These are phyloP conservation scores for Yasuhikotakia modesta DNA, from an alignment of 2,797 vertebrate genomes.

Conservation along the genomic window DNA sequence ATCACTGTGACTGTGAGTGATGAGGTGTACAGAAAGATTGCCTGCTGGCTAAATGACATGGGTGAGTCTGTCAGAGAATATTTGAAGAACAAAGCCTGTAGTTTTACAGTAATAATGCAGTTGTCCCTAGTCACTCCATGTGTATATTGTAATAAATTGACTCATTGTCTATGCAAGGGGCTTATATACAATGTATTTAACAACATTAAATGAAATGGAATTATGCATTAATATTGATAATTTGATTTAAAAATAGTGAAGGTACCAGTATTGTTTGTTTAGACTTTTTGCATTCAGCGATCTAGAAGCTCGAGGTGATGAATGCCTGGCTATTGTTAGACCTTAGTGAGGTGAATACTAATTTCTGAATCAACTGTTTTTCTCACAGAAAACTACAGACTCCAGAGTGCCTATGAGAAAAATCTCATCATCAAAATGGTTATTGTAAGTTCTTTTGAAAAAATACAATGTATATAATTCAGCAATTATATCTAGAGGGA, in stretches of 20 bases:
- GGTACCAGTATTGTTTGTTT: neutral
- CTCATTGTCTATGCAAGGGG: too few relatives aligned
- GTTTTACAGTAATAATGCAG: too few relatives aligned
- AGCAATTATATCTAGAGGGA: neutral
- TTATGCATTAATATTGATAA: neutral
- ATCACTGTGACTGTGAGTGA: constrained; percentile 92
- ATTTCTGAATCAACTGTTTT: constrained; percentile 51
- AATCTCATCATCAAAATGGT: constrained; percentile 99
- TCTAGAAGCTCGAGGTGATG: neutral
- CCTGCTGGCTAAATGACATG: constrained; percentile 97
- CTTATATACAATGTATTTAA: neutral
- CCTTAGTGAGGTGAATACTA: constrained; percentile 30
- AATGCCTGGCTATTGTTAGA: neutral
- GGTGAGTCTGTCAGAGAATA: constrained; percentile 72
- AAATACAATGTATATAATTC: too few relatives aligned
- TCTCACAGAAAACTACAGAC: constrained; percentile 91
- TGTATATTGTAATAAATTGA: too few relatives aligned
- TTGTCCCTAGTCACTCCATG: too few relatives aligned
- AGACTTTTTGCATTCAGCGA: too few relatives aligned
- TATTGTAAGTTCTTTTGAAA: constrained; percentile 82
- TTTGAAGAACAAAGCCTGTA: too few relatives aligned
- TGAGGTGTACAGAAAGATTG: constrained; percentile 95
- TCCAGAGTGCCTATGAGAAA: constrained; percentile 99
- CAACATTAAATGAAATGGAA: neutral
- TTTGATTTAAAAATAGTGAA: too few relatives aligned